phyloP scores from a whole-genome alignment of 2,888 invertebrate species.

The Pachliopta kotzebuea region DNA sequence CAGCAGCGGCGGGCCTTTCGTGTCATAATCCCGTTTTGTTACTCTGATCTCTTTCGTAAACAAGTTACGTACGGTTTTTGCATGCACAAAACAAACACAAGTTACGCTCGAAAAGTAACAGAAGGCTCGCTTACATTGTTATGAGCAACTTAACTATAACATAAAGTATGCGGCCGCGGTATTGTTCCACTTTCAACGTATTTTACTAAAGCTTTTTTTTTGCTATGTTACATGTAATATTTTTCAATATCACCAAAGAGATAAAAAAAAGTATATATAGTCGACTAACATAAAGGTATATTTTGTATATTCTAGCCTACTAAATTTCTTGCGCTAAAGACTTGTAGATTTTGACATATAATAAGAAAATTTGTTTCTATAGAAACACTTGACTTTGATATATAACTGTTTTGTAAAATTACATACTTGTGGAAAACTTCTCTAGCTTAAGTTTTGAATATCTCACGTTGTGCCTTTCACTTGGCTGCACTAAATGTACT shows the following conservation, averaged over 20 bases:
- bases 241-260: too few species aligned
- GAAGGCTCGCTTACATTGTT: conserved; percentile 4
- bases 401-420: too few species aligned
- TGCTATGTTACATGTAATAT: too few species aligned
- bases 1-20: conserved; percentile 7
- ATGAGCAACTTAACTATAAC: neutral
- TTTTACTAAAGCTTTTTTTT: neutral
- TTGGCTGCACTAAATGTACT: neutral
- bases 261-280: too few species aligned
- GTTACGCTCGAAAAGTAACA: conserved; percentile 9
- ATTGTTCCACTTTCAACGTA: conserved; percentile 6
- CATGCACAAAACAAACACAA: conserved; percentile 13
- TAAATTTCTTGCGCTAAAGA: too few species aligned
- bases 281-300: too few species aligned
- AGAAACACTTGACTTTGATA: too few species aligned
- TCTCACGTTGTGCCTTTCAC: conserved; percentile 6
- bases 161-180: neutral
- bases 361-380: too few species aligned
- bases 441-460: too few species aligned
- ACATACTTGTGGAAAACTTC: too few species aligned
- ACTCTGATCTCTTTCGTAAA: conserved; percentile 15
- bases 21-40: conserved; percentile 9
- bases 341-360: too few species aligned
- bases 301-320: too few species aligned
- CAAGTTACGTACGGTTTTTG: conserved; percentile 3